Percentiles rank a stretch among this genome's conserved stretches.
phyloP scores from a whole-genome alignment of 2,113 vertebrate species.

The Atractosteus spatula region DNA sequence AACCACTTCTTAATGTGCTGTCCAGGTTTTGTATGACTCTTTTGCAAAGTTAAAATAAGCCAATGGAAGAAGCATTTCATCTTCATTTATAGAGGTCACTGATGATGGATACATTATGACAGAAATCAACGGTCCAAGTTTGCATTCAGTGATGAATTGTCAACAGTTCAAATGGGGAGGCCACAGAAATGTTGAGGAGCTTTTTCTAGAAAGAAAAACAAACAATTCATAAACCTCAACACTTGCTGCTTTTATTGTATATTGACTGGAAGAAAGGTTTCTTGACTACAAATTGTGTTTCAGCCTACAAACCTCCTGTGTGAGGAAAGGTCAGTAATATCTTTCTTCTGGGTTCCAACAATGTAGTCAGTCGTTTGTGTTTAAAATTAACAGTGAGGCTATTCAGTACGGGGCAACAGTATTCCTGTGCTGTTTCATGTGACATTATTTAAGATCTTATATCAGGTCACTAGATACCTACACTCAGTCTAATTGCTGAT shows the following conservation, averaged over 20 bases:
- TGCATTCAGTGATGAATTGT: background rate
- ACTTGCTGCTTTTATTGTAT: background rate
- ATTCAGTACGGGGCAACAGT: no score
- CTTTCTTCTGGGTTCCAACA: no score
- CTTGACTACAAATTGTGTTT: background rate
- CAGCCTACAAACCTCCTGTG: background rate
- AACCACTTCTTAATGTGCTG: constrained; percentile 12
- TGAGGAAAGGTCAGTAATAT: no score
- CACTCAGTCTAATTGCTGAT: no score
- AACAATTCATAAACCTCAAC: background rate
- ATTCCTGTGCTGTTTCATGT: no score
- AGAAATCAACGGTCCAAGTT: background rate
- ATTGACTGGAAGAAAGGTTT: background rate
- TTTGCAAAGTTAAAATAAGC: background rate
- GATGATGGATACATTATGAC: background rate
- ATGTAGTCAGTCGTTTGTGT: no score
- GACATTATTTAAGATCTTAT: no score
- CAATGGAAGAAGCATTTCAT: background rate
- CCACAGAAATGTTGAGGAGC: background rate
- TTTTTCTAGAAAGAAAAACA: background rate
- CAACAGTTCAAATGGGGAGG: background rate
- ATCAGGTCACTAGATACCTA: no score
- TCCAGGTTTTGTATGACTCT: constrained; percentile 2
- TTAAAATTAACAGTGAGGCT: no score
- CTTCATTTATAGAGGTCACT: background rate